Conservation (phyloP, 2,797 vertebrate genomes). For the Peromyscus aztecus region DNA sequence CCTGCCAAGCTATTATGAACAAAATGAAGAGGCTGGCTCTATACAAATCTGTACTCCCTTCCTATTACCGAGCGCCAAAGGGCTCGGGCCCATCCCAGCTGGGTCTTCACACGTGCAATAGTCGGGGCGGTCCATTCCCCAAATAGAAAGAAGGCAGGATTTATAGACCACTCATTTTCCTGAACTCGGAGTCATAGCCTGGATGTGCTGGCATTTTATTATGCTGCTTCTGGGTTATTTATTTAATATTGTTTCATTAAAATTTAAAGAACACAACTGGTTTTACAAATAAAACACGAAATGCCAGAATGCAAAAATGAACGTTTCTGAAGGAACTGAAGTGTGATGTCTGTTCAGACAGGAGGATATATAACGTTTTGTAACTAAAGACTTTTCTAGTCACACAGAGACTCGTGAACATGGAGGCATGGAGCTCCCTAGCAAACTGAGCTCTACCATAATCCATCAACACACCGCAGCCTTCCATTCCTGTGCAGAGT, state of each 20-base stretch:
- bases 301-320: constrained; percentile 49
- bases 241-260: constrained; percentile 75
- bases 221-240: constrained; percentile 71
- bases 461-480: not conserved
- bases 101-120: constrained; percentile 60
- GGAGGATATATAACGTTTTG: constrained; percentile 32
- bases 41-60: constrained; percentile 60
- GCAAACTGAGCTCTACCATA: not conserved
- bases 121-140: constrained; percentile 46
- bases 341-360: not conserved
- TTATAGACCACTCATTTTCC: constrained; percentile 62
- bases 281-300: constrained; percentile 74
- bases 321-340: constrained; percentile 54
- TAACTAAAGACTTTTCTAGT: constrained; percentile 28
- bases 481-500: constrained; percentile 2
- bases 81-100: constrained; percentile 42
- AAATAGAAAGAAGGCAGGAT: constrained; percentile 56
- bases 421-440: constrained; percentile 12
- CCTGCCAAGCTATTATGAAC: constrained; percentile 68
- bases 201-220: constrained; percentile 60
- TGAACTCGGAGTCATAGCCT: constrained; percentile 50
- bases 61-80: constrained; percentile 52
- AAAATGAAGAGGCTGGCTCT: constrained; percentile 68
- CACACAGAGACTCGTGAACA: not conserved
- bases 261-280: constrained; percentile 73